Percentiles rank a stretch among this genome's conserved stretches.
These are phyloP conservation scores for Brachyalestes nurse DNA, from an alignment of 2,797 vertebrate species.

Conservation along the genomic window DNA sequence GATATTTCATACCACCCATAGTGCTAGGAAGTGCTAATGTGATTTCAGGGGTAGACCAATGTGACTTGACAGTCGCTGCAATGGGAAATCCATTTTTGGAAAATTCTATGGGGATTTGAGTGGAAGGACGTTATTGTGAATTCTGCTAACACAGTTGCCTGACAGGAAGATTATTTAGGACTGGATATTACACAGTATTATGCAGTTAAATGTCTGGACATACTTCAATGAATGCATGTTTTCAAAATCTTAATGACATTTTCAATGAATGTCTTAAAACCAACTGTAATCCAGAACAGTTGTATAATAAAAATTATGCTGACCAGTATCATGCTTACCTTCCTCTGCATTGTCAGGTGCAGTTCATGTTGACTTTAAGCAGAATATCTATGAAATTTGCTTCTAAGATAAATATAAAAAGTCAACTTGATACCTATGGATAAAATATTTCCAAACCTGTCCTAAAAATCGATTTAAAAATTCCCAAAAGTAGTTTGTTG, in stretches of 20 bases:
- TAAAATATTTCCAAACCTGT: no score
- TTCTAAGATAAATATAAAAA: no score
- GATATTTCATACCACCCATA: conserved; percentile 27
- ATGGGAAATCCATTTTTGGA: conserved; percentile 16
- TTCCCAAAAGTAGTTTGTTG: no score
- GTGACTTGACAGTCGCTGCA: conserved; percentile 28
- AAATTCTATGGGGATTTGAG: conserved; percentile 8
- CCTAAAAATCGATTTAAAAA: no score
- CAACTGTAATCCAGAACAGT: not conserved
- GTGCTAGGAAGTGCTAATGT: conserved; percentile 1
- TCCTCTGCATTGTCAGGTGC: no score
- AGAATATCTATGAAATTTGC: no score
- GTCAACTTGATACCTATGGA: no score
- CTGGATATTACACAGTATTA: not conserved
- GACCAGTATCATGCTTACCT: no score
- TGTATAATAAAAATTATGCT: no score
- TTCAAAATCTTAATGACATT: not conserved
- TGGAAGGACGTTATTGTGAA: not conserved
- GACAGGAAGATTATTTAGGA: conserved; percentile 1
- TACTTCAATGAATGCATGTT: not conserved
- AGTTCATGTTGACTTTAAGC: no score
- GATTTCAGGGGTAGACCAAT: conserved; percentile 29
- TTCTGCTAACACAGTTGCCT: not conserved
- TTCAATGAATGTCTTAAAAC: not conserved
- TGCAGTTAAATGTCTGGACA: not conserved